These are phyloP conservation scores for Abscondita cerata DNA, from an alignment of 2,888 invertebrate genomes.

Conservation along the genomic window DNA sequence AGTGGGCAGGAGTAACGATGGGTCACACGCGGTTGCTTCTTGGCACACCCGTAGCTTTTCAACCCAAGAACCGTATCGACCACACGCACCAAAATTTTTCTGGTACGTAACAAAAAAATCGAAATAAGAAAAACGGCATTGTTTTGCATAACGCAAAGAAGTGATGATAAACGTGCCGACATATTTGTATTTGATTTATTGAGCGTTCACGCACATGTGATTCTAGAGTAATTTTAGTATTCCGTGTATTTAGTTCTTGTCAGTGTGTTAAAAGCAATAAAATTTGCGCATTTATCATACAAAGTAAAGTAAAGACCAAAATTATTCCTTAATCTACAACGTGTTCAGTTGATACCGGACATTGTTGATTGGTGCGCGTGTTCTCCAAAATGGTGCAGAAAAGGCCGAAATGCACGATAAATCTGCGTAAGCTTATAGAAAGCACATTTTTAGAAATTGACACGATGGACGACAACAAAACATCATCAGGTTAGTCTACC, in stretches of 20 bases:
- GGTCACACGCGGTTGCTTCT: conserved; percentile 55
- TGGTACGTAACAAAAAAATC: not conserved
- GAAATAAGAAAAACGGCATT: too few relatives aligned
- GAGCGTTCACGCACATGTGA: conserved; percentile 45
- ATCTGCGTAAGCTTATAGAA: conserved; percentile 24
- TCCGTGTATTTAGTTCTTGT: conserved; percentile 36
- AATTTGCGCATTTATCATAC: conserved; percentile 11
- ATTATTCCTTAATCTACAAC: not conserved
- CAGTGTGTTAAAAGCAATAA: conserved; percentile 27
- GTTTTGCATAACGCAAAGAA: not conserved
- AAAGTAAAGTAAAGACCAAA: not conserved
- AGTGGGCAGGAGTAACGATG: conserved; percentile 52
- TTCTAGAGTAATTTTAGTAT: conserved; percentile 35
- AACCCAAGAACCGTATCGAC: conserved; percentile 53
- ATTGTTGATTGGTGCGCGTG: too few relatives aligned
- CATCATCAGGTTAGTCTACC: too few relatives aligned
- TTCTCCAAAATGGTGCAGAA: conserved; percentile 4
- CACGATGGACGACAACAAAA: too few relatives aligned
- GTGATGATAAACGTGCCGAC: not conserved
- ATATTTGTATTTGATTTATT: conserved; percentile 35
- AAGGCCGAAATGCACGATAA: not conserved
- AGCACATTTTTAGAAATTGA: conserved; percentile 12
- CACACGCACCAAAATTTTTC: conserved; percentile 46
- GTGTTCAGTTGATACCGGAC: not conserved
- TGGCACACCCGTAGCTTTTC: conserved; percentile 51